phyloP scores from a whole-genome alignment of 1,140 invertebrate species.

The Alviniconcha marisindica region DNA sequence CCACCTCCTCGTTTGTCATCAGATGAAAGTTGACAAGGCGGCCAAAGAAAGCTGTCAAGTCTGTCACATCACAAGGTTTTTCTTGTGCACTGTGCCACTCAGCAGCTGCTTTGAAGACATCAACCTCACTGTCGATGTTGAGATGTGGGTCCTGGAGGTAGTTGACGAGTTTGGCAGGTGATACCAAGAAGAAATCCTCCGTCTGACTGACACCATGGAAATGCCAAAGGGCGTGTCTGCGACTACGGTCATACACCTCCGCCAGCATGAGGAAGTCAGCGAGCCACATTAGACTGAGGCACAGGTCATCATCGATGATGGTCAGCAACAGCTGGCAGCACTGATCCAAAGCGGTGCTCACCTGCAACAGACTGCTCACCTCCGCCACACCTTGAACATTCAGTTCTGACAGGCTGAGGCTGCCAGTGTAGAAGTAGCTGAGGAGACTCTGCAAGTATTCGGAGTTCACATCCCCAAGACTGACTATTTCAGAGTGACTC shows the following conservation, averaged over 20 bases:
- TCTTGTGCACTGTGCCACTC: conserved; percentile 2
- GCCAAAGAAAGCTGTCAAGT: background rate
- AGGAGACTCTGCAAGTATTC: background rate
- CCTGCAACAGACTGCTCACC: conserved; percentile 16
- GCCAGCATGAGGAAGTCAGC: conserved; percentile 24
- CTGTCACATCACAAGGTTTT: conserved; percentile 21
- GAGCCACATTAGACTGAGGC: conserved; percentile 23
- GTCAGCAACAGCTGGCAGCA: conserved; percentile 8
- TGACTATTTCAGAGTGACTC: background rate
- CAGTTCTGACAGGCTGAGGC: background rate
- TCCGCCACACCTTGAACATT: conserved; percentile 2
- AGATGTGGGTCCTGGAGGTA: conserved; percentile 29
- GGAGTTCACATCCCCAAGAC: background rate
- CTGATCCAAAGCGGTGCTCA: background rate
- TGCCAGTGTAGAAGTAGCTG: conserved; percentile 17
- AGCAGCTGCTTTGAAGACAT: conserved; percentile 28
- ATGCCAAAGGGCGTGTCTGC: conserved; percentile 31
- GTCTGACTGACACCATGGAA: conserved; percentile 16
- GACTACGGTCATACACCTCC: background rate
- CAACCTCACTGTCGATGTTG: conserved; percentile 29
- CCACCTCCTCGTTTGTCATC: conserved; percentile 18
- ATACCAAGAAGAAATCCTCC: conserved; percentile 20
- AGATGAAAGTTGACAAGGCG: conserved; percentile 29
- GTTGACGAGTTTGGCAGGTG: conserved; percentile 7
- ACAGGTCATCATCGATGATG: conserved; percentile 28